Evolutionary conservation across 64 coral and sea anemone species (phyloP).

Genomic region (Montipora capricornis): DNA sequence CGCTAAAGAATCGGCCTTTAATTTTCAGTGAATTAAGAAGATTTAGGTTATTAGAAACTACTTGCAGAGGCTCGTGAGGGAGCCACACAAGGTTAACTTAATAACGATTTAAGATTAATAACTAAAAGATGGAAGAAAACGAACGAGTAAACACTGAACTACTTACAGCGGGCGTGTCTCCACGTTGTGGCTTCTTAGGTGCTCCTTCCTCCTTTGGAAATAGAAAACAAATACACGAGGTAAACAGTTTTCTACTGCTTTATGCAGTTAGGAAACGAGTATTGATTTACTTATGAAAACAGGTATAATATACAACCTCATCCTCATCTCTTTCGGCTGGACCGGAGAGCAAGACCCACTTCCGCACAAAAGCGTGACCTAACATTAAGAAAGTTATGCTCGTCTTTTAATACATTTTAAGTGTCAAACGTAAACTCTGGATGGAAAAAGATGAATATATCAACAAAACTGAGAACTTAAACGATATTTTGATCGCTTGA

Average conservation of each 20-base stretch:
- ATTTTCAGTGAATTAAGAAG: too few relatives aligned
- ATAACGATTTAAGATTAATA: too few relatives aligned
- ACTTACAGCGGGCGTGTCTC: conserved; percentile 60
- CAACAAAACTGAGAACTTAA: too few relatives aligned
- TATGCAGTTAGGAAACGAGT: not conserved
- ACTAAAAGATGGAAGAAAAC: not conserved
- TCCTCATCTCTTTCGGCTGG: conserved; percentile 46
- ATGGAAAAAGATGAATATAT: too few relatives aligned
- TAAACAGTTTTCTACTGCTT: not conserved
- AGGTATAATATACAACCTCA: conserved; percentile 11
- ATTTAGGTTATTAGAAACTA: too few relatives aligned
- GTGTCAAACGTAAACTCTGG: too few relatives aligned
- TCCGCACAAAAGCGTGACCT: conserved; percentile 66
- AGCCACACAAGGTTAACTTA: too few relatives aligned
- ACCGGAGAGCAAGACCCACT: conserved; percentile 55
- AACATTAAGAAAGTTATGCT: not conserved
- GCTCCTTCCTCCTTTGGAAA: conserved; percentile 1
- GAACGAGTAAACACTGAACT: too few relatives aligned
- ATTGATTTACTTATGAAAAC: not conserved
- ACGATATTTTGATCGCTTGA: too few relatives aligned
- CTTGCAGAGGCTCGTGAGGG: too few relatives aligned
- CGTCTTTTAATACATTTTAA: not conserved
- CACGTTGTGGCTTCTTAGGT: conserved; percentile 18
- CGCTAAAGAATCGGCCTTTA: too few relatives aligned
- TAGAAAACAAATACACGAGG: not conserved